Evolutionary conservation across 2,797 vertebrate genomes (phyloP).

Genomic region (Pampus argenteus): DNA sequence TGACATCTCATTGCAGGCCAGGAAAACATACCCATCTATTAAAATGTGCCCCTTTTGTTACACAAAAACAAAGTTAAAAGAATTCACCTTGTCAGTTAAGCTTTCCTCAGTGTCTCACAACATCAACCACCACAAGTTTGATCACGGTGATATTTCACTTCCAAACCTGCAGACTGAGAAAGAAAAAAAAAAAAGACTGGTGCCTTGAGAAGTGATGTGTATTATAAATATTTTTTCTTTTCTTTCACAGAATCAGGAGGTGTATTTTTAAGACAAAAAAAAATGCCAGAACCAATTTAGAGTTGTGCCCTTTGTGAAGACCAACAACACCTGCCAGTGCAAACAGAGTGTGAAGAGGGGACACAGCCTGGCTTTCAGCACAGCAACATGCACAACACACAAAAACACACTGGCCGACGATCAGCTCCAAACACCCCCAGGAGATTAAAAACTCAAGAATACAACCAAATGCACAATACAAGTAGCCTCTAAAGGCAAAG

Average conservation of each 20-base stretch:
- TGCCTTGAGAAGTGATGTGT: conserved; percentile 51
- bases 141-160: conserved; percentile 50
- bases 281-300: conserved; percentile 37
- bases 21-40: conserved; percentile 59
- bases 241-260: conserved; percentile 57
- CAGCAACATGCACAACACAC: conserved; percentile 45
- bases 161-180: conserved; percentile 27
- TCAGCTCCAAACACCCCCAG: conserved; percentile 41
- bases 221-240: conserved; percentile 18
- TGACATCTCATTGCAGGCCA: conserved; percentile 76
- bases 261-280: conserved; percentile 55
- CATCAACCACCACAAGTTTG: conserved; percentile 52
- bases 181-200: conserved; percentile 13
- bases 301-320: conserved; percentile 49
- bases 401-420: conserved; percentile 37
- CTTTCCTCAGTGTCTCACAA: conserved; percentile 53
- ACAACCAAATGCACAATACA: conserved; percentile 53
- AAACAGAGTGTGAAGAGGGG: conserved; percentile 20
- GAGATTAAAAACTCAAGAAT: conserved; percentile 47
- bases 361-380: conserved; percentile 39
- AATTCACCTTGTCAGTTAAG: conserved; percentile 48
- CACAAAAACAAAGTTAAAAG: conserved; percentile 54
- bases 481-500: conserved; percentile 33
- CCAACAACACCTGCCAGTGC: conserved; percentile 25
- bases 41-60: conserved; percentile 63